A percentile compares a stretch with the other conserved stretches of the same genome.
Evolutionary conservation across 2,888 invertebrate genomes (phyloP).

Genomic region (Drosophila kokeensis): DNA sequence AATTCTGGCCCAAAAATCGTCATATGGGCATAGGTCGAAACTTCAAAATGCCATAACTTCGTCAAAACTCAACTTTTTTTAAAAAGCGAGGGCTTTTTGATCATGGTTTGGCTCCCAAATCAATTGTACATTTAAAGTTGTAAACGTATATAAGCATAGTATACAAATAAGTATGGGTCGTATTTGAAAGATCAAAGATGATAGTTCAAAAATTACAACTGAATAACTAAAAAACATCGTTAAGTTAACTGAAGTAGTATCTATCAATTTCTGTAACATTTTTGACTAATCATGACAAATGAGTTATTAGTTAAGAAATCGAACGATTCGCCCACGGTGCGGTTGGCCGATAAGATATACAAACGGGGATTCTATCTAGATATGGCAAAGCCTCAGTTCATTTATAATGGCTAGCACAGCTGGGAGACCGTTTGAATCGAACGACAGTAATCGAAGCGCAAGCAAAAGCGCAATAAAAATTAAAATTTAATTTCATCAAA

Average conservation of each 20-base stretch:
- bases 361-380: constrained; percentile 57
- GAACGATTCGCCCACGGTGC: constrained; percentile 2
- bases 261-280: not conserved
- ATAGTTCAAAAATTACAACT: not conserved
- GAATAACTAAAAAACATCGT: not conserved
- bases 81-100: no score
- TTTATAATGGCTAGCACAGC: constrained; percentile 55
- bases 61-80: no score
- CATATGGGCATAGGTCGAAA: no score
- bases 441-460: constrained; percentile 62
- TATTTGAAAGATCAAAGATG: no score
- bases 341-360: constrained; percentile 26
- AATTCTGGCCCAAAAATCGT: no score
- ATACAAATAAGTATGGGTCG: no score
- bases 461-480: constrained; percentile 60
- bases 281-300: not conserved
- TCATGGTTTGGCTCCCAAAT: no score
- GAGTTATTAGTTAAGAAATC: not conserved
- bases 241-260: not conserved
- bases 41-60: no score
- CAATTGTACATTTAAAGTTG: no score
- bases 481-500: constrained; percentile 9
- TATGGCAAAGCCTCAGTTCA: constrained; percentile 40
- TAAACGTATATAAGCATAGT: no score
- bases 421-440: constrained; percentile 58